Evolutionary conservation across 2,113 vertebrate genomes (phyloP), one percentile per base, ranked within the genome.

Genomic region (Platycercus adscitus): DNA sequence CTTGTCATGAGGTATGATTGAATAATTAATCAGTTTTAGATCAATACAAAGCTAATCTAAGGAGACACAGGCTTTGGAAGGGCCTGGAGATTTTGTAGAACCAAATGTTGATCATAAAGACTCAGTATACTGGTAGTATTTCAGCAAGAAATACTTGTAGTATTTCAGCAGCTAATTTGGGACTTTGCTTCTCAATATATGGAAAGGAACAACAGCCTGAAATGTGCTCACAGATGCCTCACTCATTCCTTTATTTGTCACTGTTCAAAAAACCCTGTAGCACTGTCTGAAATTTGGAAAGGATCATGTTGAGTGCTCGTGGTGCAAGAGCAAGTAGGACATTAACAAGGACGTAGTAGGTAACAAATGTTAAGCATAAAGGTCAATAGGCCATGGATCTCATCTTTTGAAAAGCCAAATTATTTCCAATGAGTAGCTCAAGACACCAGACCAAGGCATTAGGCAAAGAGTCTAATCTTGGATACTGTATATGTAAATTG

Each of bases 11-110:
- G 53, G 20, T 80, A 23, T 93, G 88, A 93, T 84, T 94, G 77
- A 88, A 50, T 75, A 84, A 79, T 93, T 86, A 61, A 94, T 84
- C 60, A 86, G 55, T 86, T 92, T 71, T 84, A 84, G 91, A 65
- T 95, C 72, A 91, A 65, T 68, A 49, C 64, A 81, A 78, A 78
- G 31, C 31, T 95, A 90, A 93, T 95, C 88, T 78, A 86, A 86
- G 23, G 86, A 81, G 69, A 33, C n/a, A 35, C 4, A 49, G 49
- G 47, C 77, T 93, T 95, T 94, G 70, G 35, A 86, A 81, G 23
- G 21, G 33, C 33, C 35, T 61, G 39, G 31, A 84, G 31, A 33
- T 84, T 68, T 75, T 86, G 39, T 81, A 84, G 80, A 81, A n/a
- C 26, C 18, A 56, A 84, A 86, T 60, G 65, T 60, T 69, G 35